A percentile compares a stretch with the other conserved stretches of the same genome.
These are phyloP conservation scores for Xyliphius kryptos DNA, from an alignment of 2,113 vertebrate species.

Conservation along the genomic window DNA sequence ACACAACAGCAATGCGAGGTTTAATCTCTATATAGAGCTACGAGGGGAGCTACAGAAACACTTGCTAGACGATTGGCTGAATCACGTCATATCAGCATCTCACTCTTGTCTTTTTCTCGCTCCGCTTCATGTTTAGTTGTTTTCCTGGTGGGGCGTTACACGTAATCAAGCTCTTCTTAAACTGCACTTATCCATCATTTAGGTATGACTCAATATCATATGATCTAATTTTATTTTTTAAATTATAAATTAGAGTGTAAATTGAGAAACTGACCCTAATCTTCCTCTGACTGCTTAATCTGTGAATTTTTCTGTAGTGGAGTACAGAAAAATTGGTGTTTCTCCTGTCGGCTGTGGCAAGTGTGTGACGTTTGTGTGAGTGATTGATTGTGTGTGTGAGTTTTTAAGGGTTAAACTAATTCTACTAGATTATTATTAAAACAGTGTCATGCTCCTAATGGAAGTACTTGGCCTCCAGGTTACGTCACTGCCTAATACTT, in stretches of 20 bases:
- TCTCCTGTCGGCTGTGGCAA: constrained; percentile 41
- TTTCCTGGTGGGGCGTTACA: neutral
- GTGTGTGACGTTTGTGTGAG: too few relatives aligned
- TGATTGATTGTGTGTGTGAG: constrained; percentile 29
- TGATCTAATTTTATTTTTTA: constrained; percentile 13
- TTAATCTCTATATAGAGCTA: too few relatives aligned
- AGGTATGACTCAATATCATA: constrained; percentile 20
- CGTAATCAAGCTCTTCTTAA: constrained; percentile 23
- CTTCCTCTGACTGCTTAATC: constrained; percentile 38
- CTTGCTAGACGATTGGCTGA: too few relatives aligned
- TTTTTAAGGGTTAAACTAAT: constrained; percentile 21
- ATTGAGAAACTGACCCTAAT: constrained; percentile 21
- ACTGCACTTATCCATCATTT: constrained; percentile 28
- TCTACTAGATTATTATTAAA: constrained; percentile 26
- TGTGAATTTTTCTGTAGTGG: constrained; percentile 41
- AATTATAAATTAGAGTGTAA: constrained; percentile 34
- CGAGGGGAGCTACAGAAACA: too few relatives aligned
- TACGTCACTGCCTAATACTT: constrained; percentile 31
- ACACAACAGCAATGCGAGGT: constrained; percentile 7
- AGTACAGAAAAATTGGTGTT: constrained; percentile 34
- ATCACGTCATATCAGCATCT: too few relatives aligned
- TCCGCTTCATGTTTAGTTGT: too few relatives aligned
- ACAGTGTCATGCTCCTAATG: too few relatives aligned
- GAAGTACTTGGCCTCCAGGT: constrained; percentile 36
- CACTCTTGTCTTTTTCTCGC: neutral